A percentile compares a stretch with the other conserved stretches of the same genome.
Conservation (phyloP, 2,797 vertebrate genomes). For the Chanos chanos region DNA sequence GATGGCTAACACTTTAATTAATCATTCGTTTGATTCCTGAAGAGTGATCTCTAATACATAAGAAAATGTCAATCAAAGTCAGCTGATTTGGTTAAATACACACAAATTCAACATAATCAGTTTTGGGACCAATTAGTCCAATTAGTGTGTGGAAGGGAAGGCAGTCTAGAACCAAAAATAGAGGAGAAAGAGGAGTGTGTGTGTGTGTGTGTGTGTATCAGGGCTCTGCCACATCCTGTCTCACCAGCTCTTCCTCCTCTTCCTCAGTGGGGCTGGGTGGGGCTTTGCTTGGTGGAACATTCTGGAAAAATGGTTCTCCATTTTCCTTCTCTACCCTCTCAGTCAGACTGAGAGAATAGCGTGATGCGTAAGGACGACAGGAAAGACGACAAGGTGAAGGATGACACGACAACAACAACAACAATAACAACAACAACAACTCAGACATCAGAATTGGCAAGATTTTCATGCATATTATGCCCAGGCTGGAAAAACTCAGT, state of each 20-base stretch:
- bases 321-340: slow-evolving; percentile 56
- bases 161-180: not conserved
- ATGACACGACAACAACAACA: too few relatives aligned
- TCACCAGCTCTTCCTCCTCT: slow-evolving; percentile 93
- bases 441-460: too few relatives aligned
- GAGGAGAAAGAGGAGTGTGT: not conserved
- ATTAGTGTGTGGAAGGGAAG: not conserved
- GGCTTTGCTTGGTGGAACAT: slow-evolving; percentile 46
- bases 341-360: slow-evolving; percentile 62
- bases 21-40: slow-evolving; percentile 7
- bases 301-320: slow-evolving; percentile 64
- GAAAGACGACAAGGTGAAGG: not conserved
- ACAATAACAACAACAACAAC: too few relatives aligned
- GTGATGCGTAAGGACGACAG: slow-evolving; percentile 11
- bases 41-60: too few relatives aligned
- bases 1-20: not conserved
- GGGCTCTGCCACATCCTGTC: slow-evolving; percentile 48
- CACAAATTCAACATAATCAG: too few relatives aligned
- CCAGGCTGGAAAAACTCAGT: not conserved
- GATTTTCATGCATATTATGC: not conserved
- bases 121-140: slow-evolving; percentile 3
- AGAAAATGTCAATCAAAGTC: too few relatives aligned
- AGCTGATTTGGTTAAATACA: too few relatives aligned
- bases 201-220: slow-evolving; percentile 13
- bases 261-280: slow-evolving; percentile 68